Conservation (phyloP, 2,888 invertebrate species). For the Charanyca ferruginea region DNA sequence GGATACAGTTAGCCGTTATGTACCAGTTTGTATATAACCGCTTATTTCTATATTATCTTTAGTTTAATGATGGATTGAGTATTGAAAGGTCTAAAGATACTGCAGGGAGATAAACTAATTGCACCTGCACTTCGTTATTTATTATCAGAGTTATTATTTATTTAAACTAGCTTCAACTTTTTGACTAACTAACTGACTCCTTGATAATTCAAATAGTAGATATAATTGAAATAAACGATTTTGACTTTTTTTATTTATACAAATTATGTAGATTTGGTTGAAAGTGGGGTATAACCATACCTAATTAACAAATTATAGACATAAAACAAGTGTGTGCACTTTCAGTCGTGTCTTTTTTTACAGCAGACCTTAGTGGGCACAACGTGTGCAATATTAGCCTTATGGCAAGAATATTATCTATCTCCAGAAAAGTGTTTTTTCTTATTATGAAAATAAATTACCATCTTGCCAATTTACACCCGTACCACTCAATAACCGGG, state of each 20-base stretch:
- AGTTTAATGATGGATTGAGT: slow-evolving; percentile 22
- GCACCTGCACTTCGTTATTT: slow-evolving; percentile 4
- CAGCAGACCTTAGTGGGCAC: not conserved
- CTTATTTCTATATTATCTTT: slow-evolving; percentile 38
- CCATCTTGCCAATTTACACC: slow-evolving; percentile 1
- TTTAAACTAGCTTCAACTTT: too few species aligned
- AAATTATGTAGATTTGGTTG: too few species aligned
- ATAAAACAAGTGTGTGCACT: not conserved
- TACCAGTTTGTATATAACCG: slow-evolving; percentile 38
- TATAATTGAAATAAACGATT: too few species aligned
- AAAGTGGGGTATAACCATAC: too few species aligned
- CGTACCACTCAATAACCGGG: slow-evolving; percentile 36
- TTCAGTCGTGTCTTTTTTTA: not conserved
- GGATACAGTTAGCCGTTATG: slow-evolving; percentile 37
- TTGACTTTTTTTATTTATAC: too few species aligned
- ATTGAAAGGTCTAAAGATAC: slow-evolving; percentile 18
- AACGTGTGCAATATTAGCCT: too few species aligned
- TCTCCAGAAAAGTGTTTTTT: not conserved
- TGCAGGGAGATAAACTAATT: slow-evolving; percentile 23
- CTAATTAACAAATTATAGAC: too few species aligned
- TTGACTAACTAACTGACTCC: too few species aligned
- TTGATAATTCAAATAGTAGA: too few species aligned
- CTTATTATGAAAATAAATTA: slow-evolving; percentile 9
- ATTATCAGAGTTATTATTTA: slow-evolving; percentile 3
- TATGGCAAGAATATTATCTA: not conserved